Conservation (phyloP, 1,140 invertebrate genomes). For the Sycophaga agraensis region DNA sequence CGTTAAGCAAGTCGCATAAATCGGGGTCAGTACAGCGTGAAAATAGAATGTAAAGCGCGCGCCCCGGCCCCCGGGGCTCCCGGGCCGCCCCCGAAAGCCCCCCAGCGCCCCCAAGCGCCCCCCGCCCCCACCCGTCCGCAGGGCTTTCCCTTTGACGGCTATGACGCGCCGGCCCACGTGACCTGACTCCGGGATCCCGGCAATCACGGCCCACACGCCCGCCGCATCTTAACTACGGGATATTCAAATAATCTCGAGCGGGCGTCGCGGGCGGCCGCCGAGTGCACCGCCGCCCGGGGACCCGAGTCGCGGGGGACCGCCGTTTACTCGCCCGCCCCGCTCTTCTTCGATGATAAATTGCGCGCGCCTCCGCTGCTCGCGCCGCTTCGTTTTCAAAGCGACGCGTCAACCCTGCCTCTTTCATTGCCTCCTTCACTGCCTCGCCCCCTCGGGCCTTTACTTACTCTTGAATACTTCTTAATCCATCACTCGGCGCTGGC, state of each 20-base stretch:
- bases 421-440: too few relatives aligned
- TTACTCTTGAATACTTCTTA: too few relatives aligned
- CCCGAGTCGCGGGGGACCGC: background rate
- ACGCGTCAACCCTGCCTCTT: background rate
- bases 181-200: conserved; percentile 50
- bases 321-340: too few relatives aligned
- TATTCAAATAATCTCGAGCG: conserved; percentile 58
- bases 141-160: conserved; percentile 52
- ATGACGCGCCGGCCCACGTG: conserved; percentile 56
- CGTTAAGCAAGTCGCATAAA: conserved; percentile 51
- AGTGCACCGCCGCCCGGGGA: background rate
- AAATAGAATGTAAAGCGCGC: conserved; percentile 57
- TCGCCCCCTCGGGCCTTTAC: too few relatives aligned
- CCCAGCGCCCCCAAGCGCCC: too few relatives aligned
- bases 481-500: too few relatives aligned
- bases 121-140: conserved; percentile 3
- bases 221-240: conserved; percentile 54
- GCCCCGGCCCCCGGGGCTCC: too few relatives aligned
- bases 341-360: background rate
- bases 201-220: conserved; percentile 55
- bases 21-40: conserved; percentile 56
- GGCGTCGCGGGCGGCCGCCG: conserved; percentile 29
- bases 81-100: too few relatives aligned
- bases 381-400: too few relatives aligned
- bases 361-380: background rate